Evolutionary conservation across 2,888 invertebrate species (phyloP).

Genomic region (Drosophila helvetica): DNA sequence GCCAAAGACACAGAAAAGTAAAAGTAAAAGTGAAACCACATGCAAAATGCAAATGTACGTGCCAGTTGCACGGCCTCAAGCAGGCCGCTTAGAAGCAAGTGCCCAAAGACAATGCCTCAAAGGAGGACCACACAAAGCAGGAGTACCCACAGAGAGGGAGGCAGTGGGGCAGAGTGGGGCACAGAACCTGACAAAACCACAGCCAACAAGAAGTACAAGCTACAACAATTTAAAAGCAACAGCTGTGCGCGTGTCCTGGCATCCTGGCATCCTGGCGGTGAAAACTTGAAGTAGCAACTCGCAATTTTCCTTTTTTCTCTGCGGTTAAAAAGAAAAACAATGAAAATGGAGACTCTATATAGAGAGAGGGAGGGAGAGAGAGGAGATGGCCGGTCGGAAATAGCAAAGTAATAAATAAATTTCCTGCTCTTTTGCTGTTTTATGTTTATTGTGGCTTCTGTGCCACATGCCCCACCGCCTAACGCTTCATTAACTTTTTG

Average conservation of each 20-base stretch:
- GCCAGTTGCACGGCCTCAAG: slow-evolving; percentile 69
- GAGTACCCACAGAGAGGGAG: slow-evolving; percentile 14
- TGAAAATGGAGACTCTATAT: slow-evolving; percentile 10
- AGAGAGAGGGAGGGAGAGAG: slow-evolving; percentile 1
- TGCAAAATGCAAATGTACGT: slow-evolving; percentile 53
- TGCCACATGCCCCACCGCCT: slow-evolving; percentile 18
- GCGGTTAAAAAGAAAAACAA: slow-evolving; percentile 5
- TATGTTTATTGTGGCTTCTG: slow-evolving; percentile 58
- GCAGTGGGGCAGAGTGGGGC: not conserved
- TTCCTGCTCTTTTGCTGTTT: slow-evolving; percentile 59
- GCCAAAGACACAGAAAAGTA: slow-evolving; percentile 11
- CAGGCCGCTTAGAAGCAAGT: slow-evolving; percentile 72
- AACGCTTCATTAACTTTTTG: slow-evolving; percentile 76
- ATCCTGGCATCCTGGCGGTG: slow-evolving; percentile 42
- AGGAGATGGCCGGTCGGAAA: slow-evolving; percentile 41
- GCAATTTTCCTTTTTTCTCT: slow-evolving; percentile 22
- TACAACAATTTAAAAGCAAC: slow-evolving; percentile 74
- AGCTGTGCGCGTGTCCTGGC: slow-evolving; percentile 68
- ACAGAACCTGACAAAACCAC: slow-evolving; percentile 45
- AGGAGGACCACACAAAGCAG: slow-evolving; percentile 30
- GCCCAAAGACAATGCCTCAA: slow-evolving; percentile 68
- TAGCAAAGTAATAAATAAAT: slow-evolving; percentile 69
- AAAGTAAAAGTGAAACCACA: slow-evolving; percentile 15
- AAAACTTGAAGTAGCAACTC: slow-evolving; percentile 35
- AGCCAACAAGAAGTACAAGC: slow-evolving; percentile 51